Conservation (phyloP, 2,888 invertebrate species). For the Pterostichus niger region DNA sequence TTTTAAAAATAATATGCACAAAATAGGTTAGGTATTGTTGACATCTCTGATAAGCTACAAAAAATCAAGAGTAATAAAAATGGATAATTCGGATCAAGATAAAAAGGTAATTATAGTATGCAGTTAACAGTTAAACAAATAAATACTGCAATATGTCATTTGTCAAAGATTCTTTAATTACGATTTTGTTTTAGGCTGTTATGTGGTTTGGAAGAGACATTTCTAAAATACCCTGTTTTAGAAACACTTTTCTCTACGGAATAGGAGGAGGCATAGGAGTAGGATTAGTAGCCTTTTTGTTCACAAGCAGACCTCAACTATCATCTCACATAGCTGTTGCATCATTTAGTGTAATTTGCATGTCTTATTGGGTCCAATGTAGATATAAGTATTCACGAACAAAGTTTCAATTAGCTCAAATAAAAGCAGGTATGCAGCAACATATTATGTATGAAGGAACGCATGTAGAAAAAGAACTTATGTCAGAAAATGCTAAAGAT, state of each 20-base stretch:
- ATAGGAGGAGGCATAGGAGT: conserved; percentile 84
- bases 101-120: conserved; percentile 45
- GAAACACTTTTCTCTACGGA: conserved; percentile 87
- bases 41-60: neutral
- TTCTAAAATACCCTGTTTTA: conserved; percentile 88
- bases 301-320: conserved; percentile 83
- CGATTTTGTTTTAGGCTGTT: conserved; percentile 77
- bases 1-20: neutral
- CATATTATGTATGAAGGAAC: conserved; percentile 84
- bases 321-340: conserved; percentile 85
- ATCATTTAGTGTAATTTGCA: conserved; percentile 82
- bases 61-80: neutral
- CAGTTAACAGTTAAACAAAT: conserved; percentile 15
- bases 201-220: conserved; percentile 86
- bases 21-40: conserved; percentile 54
- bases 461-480: conserved; percentile 77
- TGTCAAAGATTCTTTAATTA: conserved; percentile 47
- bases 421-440: conserved; percentile 82
- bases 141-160: conserved; percentile 4
- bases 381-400: conserved; percentile 84
- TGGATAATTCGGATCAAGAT: conserved; percentile 53
- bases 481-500: conserved; percentile 70
- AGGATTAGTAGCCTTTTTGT: conserved; percentile 85
- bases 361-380: conserved; percentile 85
- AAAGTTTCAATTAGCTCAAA: conserved; percentile 82